Evolutionary conservation across 2,888 invertebrate species (phyloP).

Genomic region (Julus scanicus): DNA sequence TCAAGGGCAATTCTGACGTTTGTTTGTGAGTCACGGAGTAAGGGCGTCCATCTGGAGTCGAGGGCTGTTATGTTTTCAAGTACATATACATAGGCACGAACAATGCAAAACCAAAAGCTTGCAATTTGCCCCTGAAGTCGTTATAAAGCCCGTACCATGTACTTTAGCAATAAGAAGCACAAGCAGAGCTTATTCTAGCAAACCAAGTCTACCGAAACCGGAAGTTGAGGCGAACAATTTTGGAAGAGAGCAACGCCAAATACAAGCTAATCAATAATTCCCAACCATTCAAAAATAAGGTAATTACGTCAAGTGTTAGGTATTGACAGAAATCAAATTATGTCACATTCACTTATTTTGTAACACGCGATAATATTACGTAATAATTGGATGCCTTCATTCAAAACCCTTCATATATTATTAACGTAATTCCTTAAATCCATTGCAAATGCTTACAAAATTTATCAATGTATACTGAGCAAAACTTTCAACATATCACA

Average conservation of each 20-base stretch:
- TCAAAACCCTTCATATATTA: too few relatives aligned
- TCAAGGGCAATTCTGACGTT: conserved; percentile 23
- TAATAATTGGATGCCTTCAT: too few relatives aligned
- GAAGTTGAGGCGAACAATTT: not conserved
- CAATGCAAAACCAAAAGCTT: conserved; percentile 2
- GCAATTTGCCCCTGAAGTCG: not conserved
- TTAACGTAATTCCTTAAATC: too few relatives aligned
- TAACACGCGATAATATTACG: not conserved
- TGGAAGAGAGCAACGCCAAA: not conserved
- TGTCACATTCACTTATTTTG: not conserved
- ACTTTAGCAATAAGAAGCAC: not conserved
- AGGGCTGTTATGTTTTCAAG: conserved; percentile 18
- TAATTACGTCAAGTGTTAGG: not conserved
- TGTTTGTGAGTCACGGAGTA: not conserved
- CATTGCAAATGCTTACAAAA: too few relatives aligned
- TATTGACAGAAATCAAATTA: not conserved
- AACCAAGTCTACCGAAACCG: not conserved
- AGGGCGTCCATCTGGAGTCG: conserved; percentile 7
- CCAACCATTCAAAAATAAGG: not conserved
- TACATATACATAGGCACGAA: not conserved
- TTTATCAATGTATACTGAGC: too few relatives aligned
- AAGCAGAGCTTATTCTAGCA: not conserved
- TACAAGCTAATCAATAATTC: not conserved
- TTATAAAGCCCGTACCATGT: not conserved
- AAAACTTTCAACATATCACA: too few relatives aligned